A percentile compares a stretch with the other conserved stretches of the same genome.
These are phyloP conservation scores for Campylomormyrus numenius DNA, from an alignment of 2,113 vertebrate species.

Conservation along the genomic window DNA sequence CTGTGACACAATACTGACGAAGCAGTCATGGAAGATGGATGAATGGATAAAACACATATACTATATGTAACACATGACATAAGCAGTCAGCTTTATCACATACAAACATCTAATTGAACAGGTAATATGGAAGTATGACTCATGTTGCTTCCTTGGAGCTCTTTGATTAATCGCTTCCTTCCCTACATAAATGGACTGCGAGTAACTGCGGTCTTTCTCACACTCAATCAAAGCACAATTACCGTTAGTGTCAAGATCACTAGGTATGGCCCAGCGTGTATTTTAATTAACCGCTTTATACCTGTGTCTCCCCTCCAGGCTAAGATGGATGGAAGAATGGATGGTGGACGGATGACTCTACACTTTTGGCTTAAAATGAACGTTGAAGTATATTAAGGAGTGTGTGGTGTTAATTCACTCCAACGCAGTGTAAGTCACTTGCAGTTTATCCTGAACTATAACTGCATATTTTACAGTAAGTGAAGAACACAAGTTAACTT, in stretches of 20 bases:
- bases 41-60: not conserved
- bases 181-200: not conserved
- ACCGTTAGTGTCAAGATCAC: not conserved
- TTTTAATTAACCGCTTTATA: not conserved
- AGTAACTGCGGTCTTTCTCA: not conserved
- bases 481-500: not conserved
- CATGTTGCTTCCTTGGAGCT: not conserved
- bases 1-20: not conserved
- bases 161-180: not conserved
- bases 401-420: not conserved
- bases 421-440: not conserved
- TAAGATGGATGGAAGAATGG: not conserved
- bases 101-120: not conserved
- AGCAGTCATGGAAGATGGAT: not conserved
- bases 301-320: not conserved
- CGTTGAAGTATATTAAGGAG: not conserved
- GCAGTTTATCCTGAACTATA: not conserved
- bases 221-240: not conserved
- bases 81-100: not conserved
- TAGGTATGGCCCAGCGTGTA: not conserved
- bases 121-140: not conserved
- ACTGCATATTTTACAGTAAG: not conserved
- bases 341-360: not conserved
- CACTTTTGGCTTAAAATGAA: not conserved
- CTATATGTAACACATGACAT: not conserved